These are phyloP conservation scores for Scylla paramamosain DNA, from an alignment of 1,140 invertebrate genomes.

Conservation along the genomic window DNA sequence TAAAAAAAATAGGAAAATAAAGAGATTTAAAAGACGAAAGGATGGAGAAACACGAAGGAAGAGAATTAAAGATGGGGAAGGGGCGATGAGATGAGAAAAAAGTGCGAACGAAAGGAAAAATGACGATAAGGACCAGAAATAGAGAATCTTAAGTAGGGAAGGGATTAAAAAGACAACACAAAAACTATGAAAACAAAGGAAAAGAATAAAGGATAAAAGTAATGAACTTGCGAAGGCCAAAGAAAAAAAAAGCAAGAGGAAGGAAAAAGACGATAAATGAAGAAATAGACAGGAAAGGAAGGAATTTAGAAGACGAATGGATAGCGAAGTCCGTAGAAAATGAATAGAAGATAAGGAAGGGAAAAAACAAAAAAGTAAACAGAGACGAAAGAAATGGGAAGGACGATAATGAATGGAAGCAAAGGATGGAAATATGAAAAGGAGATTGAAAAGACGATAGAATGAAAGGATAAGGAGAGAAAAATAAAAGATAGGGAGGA, in stretches of 20 bases:
- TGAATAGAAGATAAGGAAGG: too few species aligned
- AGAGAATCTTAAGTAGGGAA: too few species aligned
- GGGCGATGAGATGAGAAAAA: too few species aligned
- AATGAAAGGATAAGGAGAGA: conserved; percentile 73
- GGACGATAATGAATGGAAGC: not conserved
- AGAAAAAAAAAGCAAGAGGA: not conserved
- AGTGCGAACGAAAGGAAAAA: too few species aligned
- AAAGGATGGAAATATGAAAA: conserved; percentile 78
- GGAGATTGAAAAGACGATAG: too few species aligned
- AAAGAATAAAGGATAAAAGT: too few species aligned
- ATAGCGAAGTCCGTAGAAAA: too few species aligned
- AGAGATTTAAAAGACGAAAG: not conserved
- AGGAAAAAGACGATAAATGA: not conserved
- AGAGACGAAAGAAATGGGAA: not conserved
- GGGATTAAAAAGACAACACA: too few species aligned
- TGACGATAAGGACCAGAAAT: too few species aligned
- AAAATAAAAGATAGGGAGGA: not conserved
- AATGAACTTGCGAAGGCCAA: not conserved
- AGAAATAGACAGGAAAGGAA: not conserved
- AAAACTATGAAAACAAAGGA: too few species aligned
- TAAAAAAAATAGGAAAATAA: not conserved
- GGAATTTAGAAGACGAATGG: too few species aligned
- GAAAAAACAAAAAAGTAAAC: not conserved
- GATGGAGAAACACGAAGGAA: not conserved
- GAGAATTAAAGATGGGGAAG: not conserved